Evolutionary conservation across 2,888 invertebrate species (phyloP), one percentile per base, ranked within the genome.

Genomic region (Toxonevra muliebris): DNA sequence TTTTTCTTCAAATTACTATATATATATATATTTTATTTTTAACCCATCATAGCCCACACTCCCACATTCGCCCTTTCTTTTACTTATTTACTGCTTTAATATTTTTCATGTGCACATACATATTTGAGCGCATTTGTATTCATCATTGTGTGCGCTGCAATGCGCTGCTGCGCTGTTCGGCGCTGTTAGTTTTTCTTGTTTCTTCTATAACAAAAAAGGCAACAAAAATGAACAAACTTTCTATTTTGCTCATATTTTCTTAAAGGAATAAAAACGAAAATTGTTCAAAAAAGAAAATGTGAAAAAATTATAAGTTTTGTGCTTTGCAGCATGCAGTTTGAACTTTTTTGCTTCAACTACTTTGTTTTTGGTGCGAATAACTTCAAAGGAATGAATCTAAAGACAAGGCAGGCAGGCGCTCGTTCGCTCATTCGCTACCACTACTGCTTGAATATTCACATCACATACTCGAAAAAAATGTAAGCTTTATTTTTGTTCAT

Each of bases 81-180:
- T 60, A n/a, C 42, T 40, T 11, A 13, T 60, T 30, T 43, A 17
- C 3, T 60, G n/a, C 30, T 61, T 45, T 61, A 17, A 53, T 45
- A 61, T 66, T 43, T 30, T 55, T 66, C 12, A 48, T 19, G 30
- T 40, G 41, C 20, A 2, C 17, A 45, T 59, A 43, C 43, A 9
- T 48, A 63, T 64, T 60, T 43, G 65, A 41, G 19, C 67, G 60
- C 76, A 76, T 76, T 76, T 76, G 74, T 76, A 76, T 75, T 74
- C 77, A 76, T 76, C 71, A 63, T 68, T 64, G 52, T 50, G 74
- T 72, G 76, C 73, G 70, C 71, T 72, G 72, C 73, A 73, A 75
- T 60, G n/a, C n/a, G n/a, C n/a, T n/a, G 71, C 72, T 68, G 68
- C 61, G 54, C 69, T 70, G 17, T 17, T 12, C 20, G 11, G 15